These are phyloP conservation scores for Lepidurus couesii DNA, from an alignment of 1,140 invertebrate genomes.

Conservation along the genomic window DNA sequence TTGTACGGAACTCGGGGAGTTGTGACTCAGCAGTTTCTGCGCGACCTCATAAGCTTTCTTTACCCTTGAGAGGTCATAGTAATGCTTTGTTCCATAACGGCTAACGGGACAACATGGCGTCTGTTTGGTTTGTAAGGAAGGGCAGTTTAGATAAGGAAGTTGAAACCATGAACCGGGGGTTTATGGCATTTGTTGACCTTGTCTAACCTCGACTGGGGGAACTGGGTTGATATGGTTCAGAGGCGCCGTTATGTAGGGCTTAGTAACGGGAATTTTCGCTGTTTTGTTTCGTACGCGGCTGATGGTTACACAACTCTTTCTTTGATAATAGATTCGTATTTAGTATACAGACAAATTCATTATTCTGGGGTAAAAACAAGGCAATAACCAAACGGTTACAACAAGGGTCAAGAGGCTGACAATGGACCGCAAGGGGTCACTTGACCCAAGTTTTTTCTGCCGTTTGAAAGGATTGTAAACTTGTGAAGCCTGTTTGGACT, in stretches of 20 bases:
- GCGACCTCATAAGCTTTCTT: not conserved
- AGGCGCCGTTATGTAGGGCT: not conserved
- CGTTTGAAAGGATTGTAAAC: not conserved
- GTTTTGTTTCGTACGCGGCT: not conserved
- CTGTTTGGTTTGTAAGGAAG: not conserved
- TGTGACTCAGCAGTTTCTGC: not conserved
- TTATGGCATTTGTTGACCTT: not conserved
- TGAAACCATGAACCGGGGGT: not conserved
- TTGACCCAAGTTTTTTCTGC: not conserved
- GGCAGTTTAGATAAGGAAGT: slow-evolving; percentile 3
- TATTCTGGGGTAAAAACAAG: no score
- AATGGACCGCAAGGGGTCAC: not conserved
- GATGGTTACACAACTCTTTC: no score
- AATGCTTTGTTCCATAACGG: not conserved
- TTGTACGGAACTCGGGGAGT: not conserved
- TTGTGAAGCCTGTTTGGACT: not conserved
- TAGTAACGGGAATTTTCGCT: not conserved
- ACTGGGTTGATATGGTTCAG: not conserved
- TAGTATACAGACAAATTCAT: no score
- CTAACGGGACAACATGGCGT: not conserved
- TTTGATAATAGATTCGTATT: no score
- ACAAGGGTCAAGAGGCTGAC: not conserved
- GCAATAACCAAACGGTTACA: not conserved
- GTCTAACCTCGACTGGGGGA: not conserved
- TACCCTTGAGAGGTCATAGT: not conserved